A percentile compares a stretch with the other conserved stretches of the same genome.
Conservation (phyloP, 1,140 invertebrate genomes). For the Daktulosphaira vitifoliae region DNA sequence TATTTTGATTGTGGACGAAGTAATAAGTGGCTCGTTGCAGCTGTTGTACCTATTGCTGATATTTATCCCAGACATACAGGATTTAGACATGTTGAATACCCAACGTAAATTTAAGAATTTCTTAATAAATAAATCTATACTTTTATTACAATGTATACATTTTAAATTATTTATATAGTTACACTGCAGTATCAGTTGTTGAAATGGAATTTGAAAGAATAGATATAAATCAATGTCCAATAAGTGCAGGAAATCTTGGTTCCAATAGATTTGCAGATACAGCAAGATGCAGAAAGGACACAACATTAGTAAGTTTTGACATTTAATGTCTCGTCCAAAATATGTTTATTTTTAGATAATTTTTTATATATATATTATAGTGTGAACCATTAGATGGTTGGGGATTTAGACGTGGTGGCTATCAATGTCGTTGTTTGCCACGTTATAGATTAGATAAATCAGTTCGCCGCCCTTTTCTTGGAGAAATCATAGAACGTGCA, state of each 20-base stretch:
- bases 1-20: slow-evolving; percentile 95
- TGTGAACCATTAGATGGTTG: slow-evolving; percentile 94
- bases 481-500: slow-evolving; percentile 86
- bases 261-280: slow-evolving; percentile 86
- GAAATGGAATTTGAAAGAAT: slow-evolving; percentile 96
- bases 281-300: slow-evolving; percentile 82
- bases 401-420: slow-evolving; percentile 90
- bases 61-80: slow-evolving; percentile 90
- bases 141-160: neutral
- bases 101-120: slow-evolving; percentile 55
- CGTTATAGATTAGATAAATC: slow-evolving; percentile 78
- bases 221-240: slow-evolving; percentile 95
- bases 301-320: slow-evolving; percentile 67
- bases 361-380: slow-evolving; percentile 50
- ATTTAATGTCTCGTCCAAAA: no score
- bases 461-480: slow-evolving; percentile 79
- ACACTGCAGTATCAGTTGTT: slow-evolving; percentile 83
- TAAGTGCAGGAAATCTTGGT: slow-evolving; percentile 73
- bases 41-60: slow-evolving; percentile 87
- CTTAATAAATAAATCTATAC: no score
- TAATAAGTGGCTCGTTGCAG: slow-evolving; percentile 91
- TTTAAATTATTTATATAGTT: slow-evolving; percentile 57
- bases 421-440: slow-evolving; percentile 88
- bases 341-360: no score
- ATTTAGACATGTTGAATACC: slow-evolving; percentile 91